Evolutionary conservation across 1,140 invertebrate species (phyloP).

Genomic region (Brachionus asplanchnoidis): DNA sequence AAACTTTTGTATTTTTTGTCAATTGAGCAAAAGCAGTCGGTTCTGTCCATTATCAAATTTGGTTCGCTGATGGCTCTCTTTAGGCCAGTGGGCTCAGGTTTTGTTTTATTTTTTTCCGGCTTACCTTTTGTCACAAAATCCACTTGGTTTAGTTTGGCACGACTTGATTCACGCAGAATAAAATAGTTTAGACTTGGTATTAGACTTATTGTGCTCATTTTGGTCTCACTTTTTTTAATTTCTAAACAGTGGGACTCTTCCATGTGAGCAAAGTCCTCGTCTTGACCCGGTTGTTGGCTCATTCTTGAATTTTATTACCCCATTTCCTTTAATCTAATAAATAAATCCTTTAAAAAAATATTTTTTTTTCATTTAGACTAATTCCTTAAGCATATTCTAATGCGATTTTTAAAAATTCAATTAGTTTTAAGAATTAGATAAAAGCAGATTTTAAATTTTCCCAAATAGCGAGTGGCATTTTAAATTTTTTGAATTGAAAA

Average conservation of each 20-base stretch:
- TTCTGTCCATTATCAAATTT: not conserved
- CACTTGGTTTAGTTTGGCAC: not conserved
- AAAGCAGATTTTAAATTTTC: not conserved
- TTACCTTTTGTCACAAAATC: not conserved
- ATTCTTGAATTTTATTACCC: not conserved
- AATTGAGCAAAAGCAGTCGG: not conserved
- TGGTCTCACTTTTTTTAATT: not conserved
- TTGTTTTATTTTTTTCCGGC: not conserved
- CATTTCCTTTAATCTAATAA: not conserved
- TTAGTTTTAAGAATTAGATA: not conserved
- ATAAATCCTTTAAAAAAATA: not conserved
- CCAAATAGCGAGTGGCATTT: not conserved
- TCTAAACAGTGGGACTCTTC: no score
- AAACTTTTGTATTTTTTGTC: not conserved
- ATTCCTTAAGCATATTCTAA: not conserved
- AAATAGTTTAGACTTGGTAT: slow-evolving; percentile 29
- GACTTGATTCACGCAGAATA: not conserved
- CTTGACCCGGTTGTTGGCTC: not conserved
- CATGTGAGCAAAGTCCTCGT: not conserved
- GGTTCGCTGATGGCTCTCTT: slow-evolving; percentile 6
- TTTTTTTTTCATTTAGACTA: not conserved
- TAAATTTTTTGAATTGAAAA: not conserved
- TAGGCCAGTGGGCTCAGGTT: not conserved
- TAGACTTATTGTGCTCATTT: not conserved
- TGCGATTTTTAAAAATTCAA: not conserved